phyloP scores from a whole-genome alignment of 2,797 vertebrate genomes.

The Sylvia borin region DNA sequence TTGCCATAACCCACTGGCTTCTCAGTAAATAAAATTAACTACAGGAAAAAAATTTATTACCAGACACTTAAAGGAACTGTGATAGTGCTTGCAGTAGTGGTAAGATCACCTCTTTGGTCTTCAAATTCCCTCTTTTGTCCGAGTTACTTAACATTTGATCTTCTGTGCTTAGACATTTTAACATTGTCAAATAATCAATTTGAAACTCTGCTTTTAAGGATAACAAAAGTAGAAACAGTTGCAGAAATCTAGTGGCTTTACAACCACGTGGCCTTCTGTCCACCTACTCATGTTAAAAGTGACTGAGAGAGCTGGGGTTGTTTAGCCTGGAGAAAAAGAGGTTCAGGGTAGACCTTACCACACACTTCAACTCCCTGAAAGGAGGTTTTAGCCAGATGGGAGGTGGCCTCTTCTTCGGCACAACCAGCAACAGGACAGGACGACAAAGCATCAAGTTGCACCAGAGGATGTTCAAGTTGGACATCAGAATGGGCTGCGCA shows the following conservation, averaged over 20 bases:
- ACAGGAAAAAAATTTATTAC: not conserved
- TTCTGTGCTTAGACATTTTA: not conserved
- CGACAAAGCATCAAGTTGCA: not conserved
- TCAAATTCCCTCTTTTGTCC: not conserved
- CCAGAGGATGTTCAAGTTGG: not conserved
- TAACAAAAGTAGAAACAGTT: not conserved
- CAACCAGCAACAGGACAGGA: not conserved
- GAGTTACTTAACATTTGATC: not conserved
- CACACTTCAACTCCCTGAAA: not conserved
- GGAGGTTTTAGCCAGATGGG: not conserved
- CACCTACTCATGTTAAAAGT: not conserved
- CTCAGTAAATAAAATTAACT: not conserved
- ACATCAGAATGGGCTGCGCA: not conserved
- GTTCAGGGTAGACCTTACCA: not conserved
- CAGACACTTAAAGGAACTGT: not conserved
- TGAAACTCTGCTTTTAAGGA: not conserved
- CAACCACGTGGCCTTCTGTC: fast-evolving
- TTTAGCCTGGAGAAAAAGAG: not conserved
- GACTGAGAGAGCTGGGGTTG: not conserved
- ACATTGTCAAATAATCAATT: not conserved
- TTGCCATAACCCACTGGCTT: not conserved
- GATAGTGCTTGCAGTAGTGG: not conserved
- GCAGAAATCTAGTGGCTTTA: not conserved
- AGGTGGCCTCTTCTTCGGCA: not conserved
- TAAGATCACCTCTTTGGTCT: not conserved